Evolutionary conservation across 2,797 vertebrate genomes (phyloP).

Genomic region (Lacerta agilis): DNA sequence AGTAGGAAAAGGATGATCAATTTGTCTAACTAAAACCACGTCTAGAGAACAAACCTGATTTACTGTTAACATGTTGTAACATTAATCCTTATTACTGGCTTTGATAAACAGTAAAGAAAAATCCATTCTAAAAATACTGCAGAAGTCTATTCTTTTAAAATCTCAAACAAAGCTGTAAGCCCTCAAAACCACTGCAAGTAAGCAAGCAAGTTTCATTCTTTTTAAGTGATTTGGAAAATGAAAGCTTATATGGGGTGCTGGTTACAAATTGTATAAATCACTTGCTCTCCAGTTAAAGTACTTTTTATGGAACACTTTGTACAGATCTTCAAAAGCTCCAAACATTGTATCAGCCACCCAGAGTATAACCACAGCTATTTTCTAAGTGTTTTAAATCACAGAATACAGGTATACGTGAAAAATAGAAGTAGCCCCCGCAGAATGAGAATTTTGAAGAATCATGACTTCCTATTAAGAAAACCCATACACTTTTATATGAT

Average conservation of each 20-base stretch:
- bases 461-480: conserved; percentile 32
- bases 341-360: conserved; percentile 16
- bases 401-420: conserved; percentile 44
- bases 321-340: background rate
- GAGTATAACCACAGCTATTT: conserved; percentile 7
- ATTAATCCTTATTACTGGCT: conserved; percentile 64
- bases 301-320: background rate
- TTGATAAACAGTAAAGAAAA: conserved; percentile 57
- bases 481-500: background rate
- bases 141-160: conserved; percentile 50
- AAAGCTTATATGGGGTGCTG: background rate
- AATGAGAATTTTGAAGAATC: conserved; percentile 2
- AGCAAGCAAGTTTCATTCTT: conserved; percentile 67
- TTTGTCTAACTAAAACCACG: conserved; percentile 57
- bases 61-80: conserved; percentile 47
- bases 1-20: conserved; percentile 69
- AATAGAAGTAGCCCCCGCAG: background rate
- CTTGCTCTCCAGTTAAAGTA: background rate
- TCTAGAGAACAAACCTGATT: conserved; percentile 50
- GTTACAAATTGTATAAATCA: background rate
- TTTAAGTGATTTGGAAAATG: conserved; percentile 29
- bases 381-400: conserved; percentile 26
- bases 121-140: conserved; percentile 66
- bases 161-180: conserved; percentile 32
- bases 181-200: conserved; percentile 63